Conservation (phyloP, 2,113 vertebrate species). For the Furnarius figulus region DNA sequence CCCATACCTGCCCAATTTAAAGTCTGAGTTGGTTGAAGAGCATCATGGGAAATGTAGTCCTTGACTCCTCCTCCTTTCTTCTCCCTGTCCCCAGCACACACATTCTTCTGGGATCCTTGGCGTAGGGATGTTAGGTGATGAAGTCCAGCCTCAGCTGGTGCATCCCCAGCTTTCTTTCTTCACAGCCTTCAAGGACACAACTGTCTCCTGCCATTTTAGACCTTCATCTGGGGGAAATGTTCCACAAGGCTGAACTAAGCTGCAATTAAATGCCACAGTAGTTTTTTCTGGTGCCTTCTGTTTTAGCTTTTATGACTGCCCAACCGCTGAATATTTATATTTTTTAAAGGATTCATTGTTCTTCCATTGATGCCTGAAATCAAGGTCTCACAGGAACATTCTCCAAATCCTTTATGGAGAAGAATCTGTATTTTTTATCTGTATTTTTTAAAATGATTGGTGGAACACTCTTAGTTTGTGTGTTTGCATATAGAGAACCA, state of each 20-base stretch:
- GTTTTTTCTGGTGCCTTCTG: background rate
- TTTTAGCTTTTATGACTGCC: background rate
- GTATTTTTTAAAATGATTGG: background rate
- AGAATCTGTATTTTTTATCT: background rate
- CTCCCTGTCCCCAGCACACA: background rate
- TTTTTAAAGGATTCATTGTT: background rate
- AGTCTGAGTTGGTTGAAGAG: background rate
- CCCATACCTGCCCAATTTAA: background rate
- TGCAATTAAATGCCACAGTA: background rate
- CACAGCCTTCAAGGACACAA: background rate
- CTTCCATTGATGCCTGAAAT: background rate
- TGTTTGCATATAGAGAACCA: background rate
- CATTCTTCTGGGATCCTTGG: background rate
- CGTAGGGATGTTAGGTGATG: fast-evolving
- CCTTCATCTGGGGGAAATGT: background rate
- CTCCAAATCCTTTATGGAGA: background rate
- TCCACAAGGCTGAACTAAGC: background rate
- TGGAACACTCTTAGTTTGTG: background rate
- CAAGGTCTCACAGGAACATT: background rate
- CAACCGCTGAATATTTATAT: background rate
- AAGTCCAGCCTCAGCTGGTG: background rate
- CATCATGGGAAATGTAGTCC: background rate
- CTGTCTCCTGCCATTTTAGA: background rate
- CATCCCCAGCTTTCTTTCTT: background rate
- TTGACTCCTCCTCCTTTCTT: background rate